phyloP scores from a whole-genome alignment of 2,888 invertebrate species.

The Theristus sp. region DNA sequence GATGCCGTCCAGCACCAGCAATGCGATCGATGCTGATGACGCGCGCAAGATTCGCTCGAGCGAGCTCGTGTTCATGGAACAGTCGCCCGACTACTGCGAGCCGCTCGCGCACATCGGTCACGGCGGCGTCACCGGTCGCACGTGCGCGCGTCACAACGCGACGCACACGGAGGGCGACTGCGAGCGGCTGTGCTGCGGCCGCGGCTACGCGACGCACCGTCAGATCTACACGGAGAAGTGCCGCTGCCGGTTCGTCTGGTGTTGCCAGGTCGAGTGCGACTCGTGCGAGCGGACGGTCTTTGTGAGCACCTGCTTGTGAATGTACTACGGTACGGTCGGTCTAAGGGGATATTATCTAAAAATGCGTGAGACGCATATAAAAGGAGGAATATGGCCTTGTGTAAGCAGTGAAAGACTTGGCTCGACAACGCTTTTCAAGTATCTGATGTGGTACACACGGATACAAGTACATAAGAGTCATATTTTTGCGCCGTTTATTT shows the following conservation, averaged over 20 bases:
- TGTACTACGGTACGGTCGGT: no score
- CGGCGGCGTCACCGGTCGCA: slow-evolving; percentile 23
- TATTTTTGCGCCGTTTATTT: no score
- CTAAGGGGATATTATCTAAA: no score
- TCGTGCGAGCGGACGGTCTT: slow-evolving; percentile 23
- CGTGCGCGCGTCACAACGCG: slow-evolving; percentile 34
- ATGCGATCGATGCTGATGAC: no score
- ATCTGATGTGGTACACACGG: no score
- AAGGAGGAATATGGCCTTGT: no score
- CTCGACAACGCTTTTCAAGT: no score
- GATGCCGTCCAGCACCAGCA: slow-evolving; percentile 14
- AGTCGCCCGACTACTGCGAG: slow-evolving; percentile 11
- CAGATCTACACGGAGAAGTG: slow-evolving; percentile 17
- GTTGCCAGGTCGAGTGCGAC: slow-evolving; percentile 30
- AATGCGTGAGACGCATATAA: no score
- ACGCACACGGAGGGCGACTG: slow-evolving; percentile 31
- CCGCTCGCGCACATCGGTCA: slow-evolving; percentile 10
- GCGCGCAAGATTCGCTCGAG: neutral
- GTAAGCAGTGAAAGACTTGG: no score
- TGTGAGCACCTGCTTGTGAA: slow-evolving; percentile 22
- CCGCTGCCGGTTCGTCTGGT: slow-evolving; percentile 33
- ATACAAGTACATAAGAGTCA: no score
- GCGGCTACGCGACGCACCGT: slow-evolving; percentile 33
- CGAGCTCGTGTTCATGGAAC: slow-evolving; percentile 13
- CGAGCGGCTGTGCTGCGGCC: slow-evolving; percentile 37